These are phyloP conservation scores for Lytechinus pictus DNA, from an alignment of 35 echinoderm and acorn worm genomes.

Conservation along the genomic window DNA sequence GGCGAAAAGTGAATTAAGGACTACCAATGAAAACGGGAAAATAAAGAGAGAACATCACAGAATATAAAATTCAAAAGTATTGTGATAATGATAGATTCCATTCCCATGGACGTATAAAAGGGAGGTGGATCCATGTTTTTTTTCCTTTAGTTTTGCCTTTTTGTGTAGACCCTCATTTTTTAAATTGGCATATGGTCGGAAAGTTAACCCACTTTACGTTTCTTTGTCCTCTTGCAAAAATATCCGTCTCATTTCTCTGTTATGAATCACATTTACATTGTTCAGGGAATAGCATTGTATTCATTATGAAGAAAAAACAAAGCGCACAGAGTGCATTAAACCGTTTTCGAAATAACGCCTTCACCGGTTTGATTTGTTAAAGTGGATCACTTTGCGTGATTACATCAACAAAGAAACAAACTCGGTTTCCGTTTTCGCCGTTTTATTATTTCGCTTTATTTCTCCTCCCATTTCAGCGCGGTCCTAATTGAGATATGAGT, in stretches of 20 bases:
- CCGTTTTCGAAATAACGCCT: too few species aligned
- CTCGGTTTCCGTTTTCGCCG: background rate
- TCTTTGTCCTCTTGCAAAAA: background rate
- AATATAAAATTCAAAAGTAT: too few species aligned
- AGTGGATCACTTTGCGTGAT: constrained; percentile 10
- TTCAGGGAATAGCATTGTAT: background rate
- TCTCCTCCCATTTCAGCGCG: background rate
- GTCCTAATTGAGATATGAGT: background rate
- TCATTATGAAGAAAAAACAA: background rate
- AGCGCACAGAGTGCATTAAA: background rate
- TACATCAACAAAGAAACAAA: background rate
- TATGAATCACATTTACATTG: background rate
- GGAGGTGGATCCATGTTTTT: too few species aligned
- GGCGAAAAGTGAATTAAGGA: too few species aligned
- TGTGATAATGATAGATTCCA: too few species aligned
- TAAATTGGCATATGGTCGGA: background rate
- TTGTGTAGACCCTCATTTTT: background rate
- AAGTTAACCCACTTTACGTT: background rate
- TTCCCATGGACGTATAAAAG: too few species aligned
- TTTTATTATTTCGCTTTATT: background rate
- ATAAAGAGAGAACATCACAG: too few species aligned
- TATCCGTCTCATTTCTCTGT: background rate
- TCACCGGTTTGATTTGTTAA: background rate
- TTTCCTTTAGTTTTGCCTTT: too few species aligned
- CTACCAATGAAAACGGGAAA: too few species aligned